phyloP scores from a whole-genome alignment of 2,888 invertebrate species.

The Lamellibrachia satsuma region DNA sequence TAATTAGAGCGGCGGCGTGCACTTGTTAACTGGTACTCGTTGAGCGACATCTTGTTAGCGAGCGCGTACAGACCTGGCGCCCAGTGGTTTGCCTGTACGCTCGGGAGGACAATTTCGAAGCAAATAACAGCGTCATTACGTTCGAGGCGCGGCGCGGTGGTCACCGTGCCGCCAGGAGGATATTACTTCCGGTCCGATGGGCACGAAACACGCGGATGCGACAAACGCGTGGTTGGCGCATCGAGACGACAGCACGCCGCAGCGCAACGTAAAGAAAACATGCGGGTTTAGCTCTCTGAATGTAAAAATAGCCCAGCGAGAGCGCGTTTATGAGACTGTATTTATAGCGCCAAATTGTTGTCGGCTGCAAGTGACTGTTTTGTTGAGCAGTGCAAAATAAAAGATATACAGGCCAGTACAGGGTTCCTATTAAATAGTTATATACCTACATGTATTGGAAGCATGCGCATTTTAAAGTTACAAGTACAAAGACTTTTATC shows the following conservation, averaged over 20 bases:
- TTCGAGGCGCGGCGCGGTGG: background rate
- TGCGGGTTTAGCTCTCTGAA: background rate
- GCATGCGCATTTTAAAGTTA: background rate
- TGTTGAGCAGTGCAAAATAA: background rate
- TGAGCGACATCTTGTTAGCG: slow-evolving; percentile 5
- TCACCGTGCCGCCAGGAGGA: background rate
- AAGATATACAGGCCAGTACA: background rate
- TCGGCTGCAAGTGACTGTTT: background rate
- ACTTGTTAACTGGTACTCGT: background rate
- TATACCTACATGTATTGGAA: background rate
- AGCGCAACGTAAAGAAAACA: background rate
- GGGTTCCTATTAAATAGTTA: background rate
- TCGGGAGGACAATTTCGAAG: background rate
- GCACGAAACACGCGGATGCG: background rate
- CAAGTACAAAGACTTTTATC: too few relatives aligned
- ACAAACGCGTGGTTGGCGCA: background rate
- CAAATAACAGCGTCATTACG: background rate
- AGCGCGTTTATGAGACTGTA: background rate
- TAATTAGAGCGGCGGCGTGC: background rate
- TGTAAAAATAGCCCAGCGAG: background rate
- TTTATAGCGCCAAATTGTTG: background rate
- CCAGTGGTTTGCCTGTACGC: background rate
- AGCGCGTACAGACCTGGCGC: background rate
- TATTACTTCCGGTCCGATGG: background rate
- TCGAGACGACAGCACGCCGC: background rate